Evolutionary conservation across 2,113 vertebrate genomes (phyloP).

Genomic region (Chionodraco myersi): DNA sequence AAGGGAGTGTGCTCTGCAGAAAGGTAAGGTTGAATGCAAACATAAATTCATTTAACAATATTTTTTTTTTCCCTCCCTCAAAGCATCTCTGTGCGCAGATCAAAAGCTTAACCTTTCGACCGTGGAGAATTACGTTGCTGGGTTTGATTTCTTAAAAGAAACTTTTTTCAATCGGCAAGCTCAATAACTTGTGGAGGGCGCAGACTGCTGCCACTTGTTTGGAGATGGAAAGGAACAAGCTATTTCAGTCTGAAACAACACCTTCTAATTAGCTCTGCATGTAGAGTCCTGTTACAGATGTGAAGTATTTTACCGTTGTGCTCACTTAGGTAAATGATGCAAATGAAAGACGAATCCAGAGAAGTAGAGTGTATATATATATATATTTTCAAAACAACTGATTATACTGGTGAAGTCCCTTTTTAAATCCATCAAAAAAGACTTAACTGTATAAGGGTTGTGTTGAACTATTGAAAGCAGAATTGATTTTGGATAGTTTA

Average conservation of each 20-base stretch:
- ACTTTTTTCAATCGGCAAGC: slow-evolving; percentile 35
- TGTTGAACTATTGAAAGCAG: neutral
- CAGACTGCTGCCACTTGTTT: slow-evolving; percentile 58
- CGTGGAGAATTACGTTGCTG: slow-evolving; percentile 65
- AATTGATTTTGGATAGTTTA: neutral
- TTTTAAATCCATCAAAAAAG: slow-evolving; percentile 9
- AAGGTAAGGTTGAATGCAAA: slow-evolving; percentile 80
- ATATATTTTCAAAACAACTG: neutral
- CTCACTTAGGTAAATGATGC: slow-evolving; percentile 10
- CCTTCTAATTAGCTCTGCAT: slow-evolving; percentile 65
- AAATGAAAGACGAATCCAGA: neutral
- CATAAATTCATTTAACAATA: slow-evolving; percentile 80
- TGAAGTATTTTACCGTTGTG: slow-evolving; percentile 9
- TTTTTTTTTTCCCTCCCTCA: slow-evolving; percentile 68
- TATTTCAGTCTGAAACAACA: slow-evolving; percentile 60
- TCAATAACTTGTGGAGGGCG: slow-evolving; percentile 56
- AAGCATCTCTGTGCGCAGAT: slow-evolving; percentile 78
- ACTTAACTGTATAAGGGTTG: neutral
- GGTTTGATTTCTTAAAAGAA: slow-evolving; percentile 66
- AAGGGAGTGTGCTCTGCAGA: slow-evolving; percentile 71
- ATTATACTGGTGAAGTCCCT: neutral
- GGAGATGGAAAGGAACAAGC: slow-evolving; percentile 52
- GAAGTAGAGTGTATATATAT: neutral
- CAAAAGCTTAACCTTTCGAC: slow-evolving; percentile 83
- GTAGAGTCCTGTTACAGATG: slow-evolving; percentile 25